phyloP scores from a whole-genome alignment of 2,797 vertebrate genomes.

The Oreonectes daqikongensis region DNA sequence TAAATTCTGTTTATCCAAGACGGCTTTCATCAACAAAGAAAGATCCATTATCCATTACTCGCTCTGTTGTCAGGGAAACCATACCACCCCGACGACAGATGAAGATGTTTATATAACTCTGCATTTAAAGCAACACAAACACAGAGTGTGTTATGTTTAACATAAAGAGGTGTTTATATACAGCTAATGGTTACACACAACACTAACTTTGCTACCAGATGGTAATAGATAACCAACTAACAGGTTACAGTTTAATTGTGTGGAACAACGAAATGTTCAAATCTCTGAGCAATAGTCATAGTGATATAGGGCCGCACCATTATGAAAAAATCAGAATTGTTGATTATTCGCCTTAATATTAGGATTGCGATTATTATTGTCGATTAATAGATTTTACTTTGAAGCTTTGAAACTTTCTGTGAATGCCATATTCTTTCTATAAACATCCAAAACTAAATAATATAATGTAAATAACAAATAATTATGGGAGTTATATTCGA shows the following conservation, averaged over 20 bases:
- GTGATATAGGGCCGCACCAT: too few relatives aligned
- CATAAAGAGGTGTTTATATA: too few relatives aligned
- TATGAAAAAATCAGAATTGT: too few relatives aligned
- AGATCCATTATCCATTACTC: constrained; percentile 55
- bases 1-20: constrained; percentile 51
- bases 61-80: constrained; percentile 58
- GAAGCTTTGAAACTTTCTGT: too few relatives aligned
- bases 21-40: constrained; percentile 52
- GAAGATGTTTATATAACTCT: constrained; percentile 38
- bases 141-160: constrained; percentile 11
- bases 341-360: too few relatives aligned
- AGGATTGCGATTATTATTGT: too few relatives aligned
- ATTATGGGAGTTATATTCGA: too few relatives aligned
- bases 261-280: not conserved
- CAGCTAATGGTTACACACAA: constrained; percentile 18
- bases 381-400: too few relatives aligned
- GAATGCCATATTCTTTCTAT: too few relatives aligned
- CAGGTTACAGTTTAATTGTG: constrained; percentile 23
- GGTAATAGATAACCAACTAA: constrained; percentile 24
- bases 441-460: too few relatives aligned
- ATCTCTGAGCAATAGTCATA: not conserved
- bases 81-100: constrained; percentile 36
- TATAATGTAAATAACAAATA: too few relatives aligned
- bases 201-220: not conserved
- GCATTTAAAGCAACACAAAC: constrained; percentile 26